Percentiles rank a stretch among this genome's conserved stretches.
phyloP scores from a whole-genome alignment of 2,113 vertebrate species.

The Cervus canadensis region DNA sequence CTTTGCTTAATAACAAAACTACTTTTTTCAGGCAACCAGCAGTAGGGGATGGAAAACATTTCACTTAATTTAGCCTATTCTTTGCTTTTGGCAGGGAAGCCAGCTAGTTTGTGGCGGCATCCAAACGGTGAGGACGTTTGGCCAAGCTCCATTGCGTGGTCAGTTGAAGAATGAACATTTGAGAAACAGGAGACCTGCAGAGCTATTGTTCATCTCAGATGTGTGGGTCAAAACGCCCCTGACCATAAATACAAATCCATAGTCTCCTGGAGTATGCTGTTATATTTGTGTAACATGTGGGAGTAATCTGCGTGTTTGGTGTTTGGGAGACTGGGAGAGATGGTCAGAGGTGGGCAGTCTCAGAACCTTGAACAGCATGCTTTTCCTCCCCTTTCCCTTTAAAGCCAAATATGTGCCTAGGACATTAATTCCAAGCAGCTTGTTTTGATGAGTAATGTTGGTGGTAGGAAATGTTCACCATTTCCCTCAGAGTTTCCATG shows the following conservation, averaged over 20 bases:
- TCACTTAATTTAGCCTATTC: constrained; percentile 44
- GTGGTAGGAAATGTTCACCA: neutral
- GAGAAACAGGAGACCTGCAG: neutral
- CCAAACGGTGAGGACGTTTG: neutral
- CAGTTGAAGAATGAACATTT: neutral
- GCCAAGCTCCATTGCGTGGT: neutral
- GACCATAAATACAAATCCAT: neutral
- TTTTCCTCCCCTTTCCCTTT: neutral
- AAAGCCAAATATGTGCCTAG: neutral
- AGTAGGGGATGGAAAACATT: constrained; percentile 9
- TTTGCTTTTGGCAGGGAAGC: constrained; percentile 45
- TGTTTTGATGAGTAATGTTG: neutral
- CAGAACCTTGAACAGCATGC: neutral
- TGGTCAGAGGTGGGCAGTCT: neutral
- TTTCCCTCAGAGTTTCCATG: neutral
- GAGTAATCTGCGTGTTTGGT: neutral
- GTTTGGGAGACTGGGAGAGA: neutral
- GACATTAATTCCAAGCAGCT: neutral
- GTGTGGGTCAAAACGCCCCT: neutral
- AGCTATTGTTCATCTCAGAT: neutral
- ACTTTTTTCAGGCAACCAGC: constrained; percentile 22
- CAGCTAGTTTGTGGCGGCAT: neutral
- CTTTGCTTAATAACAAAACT: neutral
- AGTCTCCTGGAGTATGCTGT: neutral
- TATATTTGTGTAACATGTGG: neutral